phyloP scores from a whole-genome alignment of 2,797 vertebrate species.

The Pipistrellus pygmaeus region DNA sequence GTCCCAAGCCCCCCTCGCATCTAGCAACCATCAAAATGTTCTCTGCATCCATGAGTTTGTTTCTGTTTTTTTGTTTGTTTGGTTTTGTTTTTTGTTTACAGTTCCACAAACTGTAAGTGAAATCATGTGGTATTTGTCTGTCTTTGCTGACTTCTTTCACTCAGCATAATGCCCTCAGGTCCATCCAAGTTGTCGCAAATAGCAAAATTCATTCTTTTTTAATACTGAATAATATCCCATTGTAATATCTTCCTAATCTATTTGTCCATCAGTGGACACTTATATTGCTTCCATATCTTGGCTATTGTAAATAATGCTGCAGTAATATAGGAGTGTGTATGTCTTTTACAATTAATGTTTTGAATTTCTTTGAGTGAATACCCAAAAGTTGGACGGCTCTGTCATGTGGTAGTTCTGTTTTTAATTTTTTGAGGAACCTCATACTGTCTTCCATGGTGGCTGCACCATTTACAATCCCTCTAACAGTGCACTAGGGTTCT shows the following conservation, averaged over 20 bases:
- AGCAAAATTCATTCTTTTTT: background rate
- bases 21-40: background rate
- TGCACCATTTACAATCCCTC: background rate
- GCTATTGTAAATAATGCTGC: background rate
- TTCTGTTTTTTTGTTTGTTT: background rate
- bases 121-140: background rate
- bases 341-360: background rate
- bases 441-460: background rate
- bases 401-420: background rate
- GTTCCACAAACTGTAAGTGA: background rate
- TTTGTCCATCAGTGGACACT: background rate
- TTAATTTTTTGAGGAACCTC: background rate
- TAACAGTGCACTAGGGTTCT: background rate
- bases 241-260: background rate
- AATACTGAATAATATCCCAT: background rate
- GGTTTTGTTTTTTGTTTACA: background rate
- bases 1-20: background rate
- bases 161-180: background rate
- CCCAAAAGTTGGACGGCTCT: background rate
- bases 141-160: background rate
- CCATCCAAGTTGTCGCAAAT: background rate
- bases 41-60: background rate
- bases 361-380: background rate
- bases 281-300: background rate
- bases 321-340: background rate